Evolutionary conservation across 2,113 vertebrate genomes (phyloP), one percentile per base, ranked within the genome.

Genomic region (Eretmochelys imbricata): DNA sequence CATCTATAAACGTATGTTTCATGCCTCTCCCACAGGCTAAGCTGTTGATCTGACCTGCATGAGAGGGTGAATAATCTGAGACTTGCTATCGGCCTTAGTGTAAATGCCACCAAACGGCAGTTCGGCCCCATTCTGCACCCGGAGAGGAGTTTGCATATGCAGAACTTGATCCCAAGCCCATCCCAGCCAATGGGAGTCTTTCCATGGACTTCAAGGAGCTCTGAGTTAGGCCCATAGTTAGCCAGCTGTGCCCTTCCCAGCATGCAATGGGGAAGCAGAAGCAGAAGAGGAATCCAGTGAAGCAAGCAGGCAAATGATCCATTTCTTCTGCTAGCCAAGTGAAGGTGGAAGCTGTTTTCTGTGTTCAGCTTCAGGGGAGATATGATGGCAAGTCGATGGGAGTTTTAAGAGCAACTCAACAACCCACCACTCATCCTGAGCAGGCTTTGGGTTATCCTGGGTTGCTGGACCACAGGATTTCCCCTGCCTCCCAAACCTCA

Each of bases 101-200:
- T 1, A 59, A 62, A 29, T 12, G 35, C 49, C 35, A 72, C 54
- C 25, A 29, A 49, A 49, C 6, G 46, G 75, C 25, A 29, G 75
- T 8, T 10, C 35, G 53, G 29, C 49, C 31, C 31, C 2, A 0
- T 0, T 1, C 2, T 65, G 65, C 46, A 11, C 65, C 65, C 4
- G 5, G 19, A 78, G 3, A 53, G 42, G 79, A 14, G 24, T 78
- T 4, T 75, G 76, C 24, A 54, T 55, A 50, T 5, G 1, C 84
- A 80, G 55, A 85, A 80, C 38, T 76, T 82, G 48, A 57, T 6
- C 65, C 82, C 54, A 19, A 84, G 65, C 50, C 14, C 46, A 6
- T 6, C 59, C 5, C 76, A 57, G 48, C n/a, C 65, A 72, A 38
- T 38, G 65, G 16, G 8, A 69, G 35, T 69, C 35, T 69, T 20